These are phyloP conservation scores for Brevimyrus niger DNA, from an alignment of 2,113 vertebrate genomes.

Conservation along the genomic window DNA sequence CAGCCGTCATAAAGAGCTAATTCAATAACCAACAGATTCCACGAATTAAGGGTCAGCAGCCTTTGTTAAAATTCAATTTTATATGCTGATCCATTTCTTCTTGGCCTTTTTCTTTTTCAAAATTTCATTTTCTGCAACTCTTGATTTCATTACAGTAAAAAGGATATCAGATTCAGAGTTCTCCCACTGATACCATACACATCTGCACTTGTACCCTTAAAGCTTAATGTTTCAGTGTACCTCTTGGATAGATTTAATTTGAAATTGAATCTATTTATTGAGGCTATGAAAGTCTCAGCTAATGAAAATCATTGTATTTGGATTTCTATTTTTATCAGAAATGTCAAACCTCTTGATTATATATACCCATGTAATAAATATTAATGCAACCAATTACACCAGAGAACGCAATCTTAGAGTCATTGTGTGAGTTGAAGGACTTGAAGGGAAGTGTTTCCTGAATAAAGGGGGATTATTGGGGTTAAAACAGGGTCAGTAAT, in stretches of 20 bases:
- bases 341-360: not conserved
- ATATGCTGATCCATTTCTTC: too few relatives aligned
- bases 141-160: not conserved
- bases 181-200: not conserved
- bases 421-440: not conserved
- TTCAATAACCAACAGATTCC: not conserved
- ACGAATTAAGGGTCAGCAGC: not conserved
- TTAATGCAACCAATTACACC: not conserved
- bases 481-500: not conserved
- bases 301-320: not conserved
- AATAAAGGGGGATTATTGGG: not conserved
- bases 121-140: not conserved
- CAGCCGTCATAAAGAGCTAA: not conserved
- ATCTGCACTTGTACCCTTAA: not conserved
- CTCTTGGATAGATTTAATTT: not conserved
- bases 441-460: not conserved
- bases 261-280: not conserved
- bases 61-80: not conserved
- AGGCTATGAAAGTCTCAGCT: not conserved
- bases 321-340: not conserved
- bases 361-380: not conserved
- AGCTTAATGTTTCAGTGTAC: not conserved
- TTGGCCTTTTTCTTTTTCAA: not conserved
- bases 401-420: not conserved
- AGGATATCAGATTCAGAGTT: not conserved